Evolutionary conservation across 2,888 invertebrate species (phyloP).

Genomic region (Cremastinae sp.): DNA sequence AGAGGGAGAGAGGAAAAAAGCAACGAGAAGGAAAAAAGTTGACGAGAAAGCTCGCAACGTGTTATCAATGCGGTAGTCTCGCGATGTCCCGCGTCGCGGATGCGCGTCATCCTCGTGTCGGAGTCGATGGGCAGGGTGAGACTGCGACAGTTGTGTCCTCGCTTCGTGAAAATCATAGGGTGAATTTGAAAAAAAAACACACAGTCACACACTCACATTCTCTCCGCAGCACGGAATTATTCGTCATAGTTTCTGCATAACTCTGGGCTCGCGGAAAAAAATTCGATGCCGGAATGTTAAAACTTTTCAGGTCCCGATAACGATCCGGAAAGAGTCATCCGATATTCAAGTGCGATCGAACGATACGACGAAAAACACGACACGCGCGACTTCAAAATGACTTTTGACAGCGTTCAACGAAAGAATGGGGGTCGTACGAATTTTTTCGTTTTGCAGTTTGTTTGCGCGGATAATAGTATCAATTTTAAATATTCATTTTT

Average conservation of each 20-base stretch:
- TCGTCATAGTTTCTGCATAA: constrained; percentile 26
- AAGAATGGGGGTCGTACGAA: too few relatives aligned
- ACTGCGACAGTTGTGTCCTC: constrained; percentile 65
- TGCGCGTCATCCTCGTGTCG: constrained; percentile 52
- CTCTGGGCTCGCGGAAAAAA: neutral
- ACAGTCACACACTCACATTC: too few relatives aligned
- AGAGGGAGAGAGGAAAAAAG: constrained; percentile 33
- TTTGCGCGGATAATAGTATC: too few relatives aligned
- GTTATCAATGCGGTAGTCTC: constrained; percentile 58
- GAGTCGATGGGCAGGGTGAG: constrained; percentile 62
- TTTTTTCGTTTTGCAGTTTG: too few relatives aligned
- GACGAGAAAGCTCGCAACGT: constrained; percentile 62
- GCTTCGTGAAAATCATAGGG: constrained; percentile 66
- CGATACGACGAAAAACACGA: too few relatives aligned
- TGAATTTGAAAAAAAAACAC: constrained; percentile 54
- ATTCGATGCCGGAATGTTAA: too few relatives aligned
- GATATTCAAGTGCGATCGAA: too few relatives aligned
- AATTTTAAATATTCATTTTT: too few relatives aligned
- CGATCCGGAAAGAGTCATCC: neutral
- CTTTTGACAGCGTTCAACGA: too few relatives aligned
- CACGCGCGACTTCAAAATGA: too few relatives aligned
- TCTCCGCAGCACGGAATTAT: constrained; percentile 60
- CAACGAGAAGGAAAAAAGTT: constrained; percentile 44
- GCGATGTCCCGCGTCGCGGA: constrained; percentile 48
- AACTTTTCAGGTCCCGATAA: neutral